Evolutionary conservation across 92 coral and sea anemone genomes (phyloP), one percentile per base, ranked within the genome.

Genomic region (Porites lobata): DNA sequence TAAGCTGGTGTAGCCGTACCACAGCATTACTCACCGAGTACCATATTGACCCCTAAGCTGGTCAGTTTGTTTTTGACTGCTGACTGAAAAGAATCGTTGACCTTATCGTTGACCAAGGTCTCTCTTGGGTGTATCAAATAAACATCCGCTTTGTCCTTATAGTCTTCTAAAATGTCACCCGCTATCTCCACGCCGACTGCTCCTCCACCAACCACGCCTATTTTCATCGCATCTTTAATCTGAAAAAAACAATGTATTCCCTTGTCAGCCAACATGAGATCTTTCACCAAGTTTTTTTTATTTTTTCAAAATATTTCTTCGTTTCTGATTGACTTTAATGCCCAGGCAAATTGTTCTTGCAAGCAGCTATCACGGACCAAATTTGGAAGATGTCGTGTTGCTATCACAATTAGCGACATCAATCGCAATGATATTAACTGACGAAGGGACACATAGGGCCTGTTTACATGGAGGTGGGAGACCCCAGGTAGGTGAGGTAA

Each of bases 101-200:
- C 99, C 71, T 92, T 88, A 50, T 95, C 95, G 50, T 96, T 96
- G 72, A 96, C 99, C 38, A 96, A 79, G n/a, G 64, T 88, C 50
- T 95, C 92, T n/a, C 93, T 93, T 6, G 99, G 99, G 56, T 96
- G 99, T n/a, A 96, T 89, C 18, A 96, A 87, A 17, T 88, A 84
- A 22, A 96, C 99, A 21, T 80, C 87, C 0, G 86, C 86, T 79
- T 96, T 96, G 79, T 94, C 95, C 68, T 92, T 88, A 71, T 90
- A 95, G 71, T 96, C 99, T 22, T 96, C 99, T 86, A 92, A 92
- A 83, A 96, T 96, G 59, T 96, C 99, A n/a, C 99, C 99, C 2
- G 99, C 96, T 76, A 96, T 72, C 85, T 96, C 99, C 15, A 96
- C 99, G n/a, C 99, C 99, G 4, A 94, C 99, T 3, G 99, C 99